phyloP scores from a whole-genome alignment of 2,888 invertebrate genomes.

The Allolobophora icterica region DNA sequence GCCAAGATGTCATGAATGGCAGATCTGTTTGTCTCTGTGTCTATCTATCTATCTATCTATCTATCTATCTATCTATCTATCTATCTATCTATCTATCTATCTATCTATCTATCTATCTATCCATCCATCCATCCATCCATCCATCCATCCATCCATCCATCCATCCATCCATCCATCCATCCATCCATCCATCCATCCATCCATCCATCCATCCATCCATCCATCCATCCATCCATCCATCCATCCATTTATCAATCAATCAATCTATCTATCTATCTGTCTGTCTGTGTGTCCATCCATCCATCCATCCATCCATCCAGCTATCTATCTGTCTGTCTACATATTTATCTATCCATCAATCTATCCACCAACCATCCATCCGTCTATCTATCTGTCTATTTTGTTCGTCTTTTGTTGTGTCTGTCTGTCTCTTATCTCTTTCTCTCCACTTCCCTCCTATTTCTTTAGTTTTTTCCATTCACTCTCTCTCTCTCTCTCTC shows the following conservation, averaged over 20 bases:
- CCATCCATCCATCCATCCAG: neutral
- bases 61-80: no score
- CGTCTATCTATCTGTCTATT: no score
- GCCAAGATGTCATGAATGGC: no score
- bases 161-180: neutral
- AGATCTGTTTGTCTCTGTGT: no score
- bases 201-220: neutral
- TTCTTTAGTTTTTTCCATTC: neutral
- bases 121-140: neutral
- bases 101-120: neutral
- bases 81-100: no score
- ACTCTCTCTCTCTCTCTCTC: neutral
- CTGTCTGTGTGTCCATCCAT: no score
- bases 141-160: neutral
- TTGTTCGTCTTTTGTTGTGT: neutral
- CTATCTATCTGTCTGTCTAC: neutral
- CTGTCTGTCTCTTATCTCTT: neutral
- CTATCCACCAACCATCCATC: neutral
- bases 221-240: neutral
- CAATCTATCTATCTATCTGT: neutral
- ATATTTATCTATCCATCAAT: neutral
- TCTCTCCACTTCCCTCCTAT: no score
- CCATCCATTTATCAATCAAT: neutral
- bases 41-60: no score
- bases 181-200: neutral